Evolutionary conservation across 2,888 invertebrate species (phyloP).

Genomic region (Nomada hirtipes): DNA sequence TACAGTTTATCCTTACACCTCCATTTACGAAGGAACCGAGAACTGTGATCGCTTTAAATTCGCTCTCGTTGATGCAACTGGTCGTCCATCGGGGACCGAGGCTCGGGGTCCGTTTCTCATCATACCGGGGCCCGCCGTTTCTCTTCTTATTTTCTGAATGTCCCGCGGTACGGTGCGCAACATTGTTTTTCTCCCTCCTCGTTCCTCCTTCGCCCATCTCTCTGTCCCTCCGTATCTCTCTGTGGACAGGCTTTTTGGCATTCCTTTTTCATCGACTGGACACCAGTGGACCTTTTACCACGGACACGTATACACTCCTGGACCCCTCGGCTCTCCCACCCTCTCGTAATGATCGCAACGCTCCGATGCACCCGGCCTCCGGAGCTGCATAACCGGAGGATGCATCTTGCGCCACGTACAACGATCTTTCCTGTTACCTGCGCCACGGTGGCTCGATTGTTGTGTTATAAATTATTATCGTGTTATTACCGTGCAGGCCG

Average conservation of each 20-base stretch:
- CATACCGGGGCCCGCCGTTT: constrained; percentile 47
- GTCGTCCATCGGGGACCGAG: constrained; percentile 30
- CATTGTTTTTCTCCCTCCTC: constrained; percentile 66
- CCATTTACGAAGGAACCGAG: constrained; percentile 55
- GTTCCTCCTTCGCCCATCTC: neutral
- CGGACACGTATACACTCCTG: constrained; percentile 74
- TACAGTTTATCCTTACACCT: constrained; percentile 63
- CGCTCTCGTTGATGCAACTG: constrained; percentile 61
- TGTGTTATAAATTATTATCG: constrained; percentile 61
- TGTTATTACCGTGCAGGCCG: constrained; percentile 34
- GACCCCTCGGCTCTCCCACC: neutral
- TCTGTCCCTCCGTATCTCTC: constrained; percentile 25
- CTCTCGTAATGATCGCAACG: constrained; percentile 74
- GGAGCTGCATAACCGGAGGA: constrained; percentile 60
- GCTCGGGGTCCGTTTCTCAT: constrained; percentile 57
- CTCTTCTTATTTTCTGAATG: constrained; percentile 61
- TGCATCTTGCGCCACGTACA: constrained; percentile 56
- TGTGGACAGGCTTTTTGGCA: constrained; percentile 50
- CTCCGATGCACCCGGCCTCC: constrained; percentile 71
- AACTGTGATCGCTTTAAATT: constrained; percentile 54
- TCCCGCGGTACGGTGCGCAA: constrained; percentile 68
- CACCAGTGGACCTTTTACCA: constrained; percentile 76
- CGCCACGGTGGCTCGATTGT: constrained; percentile 45
- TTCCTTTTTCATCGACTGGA: constrained; percentile 67
- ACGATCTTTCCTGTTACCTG: constrained; percentile 46